Conservation (phyloP, 2,888 invertebrate species). For the Pollenia griseotomentosa region DNA sequence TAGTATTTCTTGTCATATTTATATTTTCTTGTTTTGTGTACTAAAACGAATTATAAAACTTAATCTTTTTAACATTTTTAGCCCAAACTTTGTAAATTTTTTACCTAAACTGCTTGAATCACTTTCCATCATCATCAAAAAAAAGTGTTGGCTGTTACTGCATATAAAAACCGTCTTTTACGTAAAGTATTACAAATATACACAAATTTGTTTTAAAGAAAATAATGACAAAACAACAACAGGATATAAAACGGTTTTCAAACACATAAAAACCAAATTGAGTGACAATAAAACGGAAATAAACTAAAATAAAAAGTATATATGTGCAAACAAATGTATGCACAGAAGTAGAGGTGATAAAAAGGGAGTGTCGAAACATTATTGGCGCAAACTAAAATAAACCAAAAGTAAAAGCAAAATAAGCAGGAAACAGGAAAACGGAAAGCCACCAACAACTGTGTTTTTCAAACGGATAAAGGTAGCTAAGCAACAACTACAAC, state of each 20-base stretch:
- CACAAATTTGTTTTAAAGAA: constrained; percentile 52
- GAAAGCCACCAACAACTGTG: constrained; percentile 68
- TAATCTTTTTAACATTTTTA: too few relatives aligned
- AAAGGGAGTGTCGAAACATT: constrained; percentile 11
- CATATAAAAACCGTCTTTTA: constrained; percentile 38
- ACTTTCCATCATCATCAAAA: constrained; percentile 1
- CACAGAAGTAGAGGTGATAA: neutral
- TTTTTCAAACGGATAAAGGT: constrained; percentile 58
- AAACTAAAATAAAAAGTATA: constrained; percentile 64
- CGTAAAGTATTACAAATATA: constrained; percentile 45
- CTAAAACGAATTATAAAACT: too few relatives aligned
- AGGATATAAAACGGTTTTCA: constrained; percentile 61
- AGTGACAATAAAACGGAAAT: constrained; percentile 73
- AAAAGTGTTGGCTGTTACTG: constrained; percentile 1
- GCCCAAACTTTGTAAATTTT: too few relatives aligned
- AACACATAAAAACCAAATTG: constrained; percentile 69
- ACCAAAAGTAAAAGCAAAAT: constrained; percentile 18
- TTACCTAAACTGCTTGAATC: neutral
- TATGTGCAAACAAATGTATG: neutral
- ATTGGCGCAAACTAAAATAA: constrained; percentile 2
- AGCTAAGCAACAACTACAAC: constrained; percentile 55
- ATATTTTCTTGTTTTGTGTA: too few relatives aligned
- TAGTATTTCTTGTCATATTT: too few relatives aligned
- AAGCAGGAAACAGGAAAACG: constrained; percentile 67
- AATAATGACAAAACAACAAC: constrained; percentile 40